Evolutionary conservation across 2,888 invertebrate genomes (phyloP), one percentile per base, ranked within the genome.

Genomic region (Reticulitermes lucifugus): DNA sequence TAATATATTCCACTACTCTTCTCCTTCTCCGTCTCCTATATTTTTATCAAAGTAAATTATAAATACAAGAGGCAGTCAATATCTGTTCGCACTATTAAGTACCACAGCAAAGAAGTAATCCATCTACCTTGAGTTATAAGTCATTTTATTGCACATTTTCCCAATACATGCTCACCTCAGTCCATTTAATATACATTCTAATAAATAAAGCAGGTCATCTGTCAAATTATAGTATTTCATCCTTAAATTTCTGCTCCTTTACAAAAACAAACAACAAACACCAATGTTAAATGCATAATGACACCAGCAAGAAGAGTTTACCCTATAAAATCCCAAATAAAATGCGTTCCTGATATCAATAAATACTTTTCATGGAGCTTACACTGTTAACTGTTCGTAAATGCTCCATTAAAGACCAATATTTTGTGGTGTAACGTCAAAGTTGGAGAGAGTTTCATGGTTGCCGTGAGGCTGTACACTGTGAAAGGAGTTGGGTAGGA

Each of bases 401-500:
- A 73, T 55, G 75, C 83, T 55, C 71, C 73, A 83, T 35, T 73
- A 73, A 73, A 83, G 83, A 55, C 83, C 83, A 83, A 73, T 83
- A 75, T 83, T 83, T 83, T 71, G 73, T 73, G 75, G 75, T 59
- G 51, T 29, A 35, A 71, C 73, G 83, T 71, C 83, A 83, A 83
- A 83, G 73, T 83, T 83, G 46, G n/a, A 41, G 46, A 73, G 71
- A 83, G 83, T 83, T 83, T 59, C 51, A 29, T 35, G 73, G 65
- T n/a, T 65, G 65, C 65, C 65, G n/a, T 65, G 25, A 65, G 65
- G 65, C n/a, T 29, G 83, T 12, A 73, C n/a, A n/a, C 14, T 18
- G 14, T 25, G n/a, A 35, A 29, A 22, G 35, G 6, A 12, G 81
- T 29, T 41, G 35, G 29, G 29, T 25, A 83, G 41, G 73, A 22